Percentiles rank a stretch among this genome's conserved stretches.
phyloP scores from a whole-genome alignment of 2,797 vertebrate genomes.

The Phoeniculus purpureus region DNA sequence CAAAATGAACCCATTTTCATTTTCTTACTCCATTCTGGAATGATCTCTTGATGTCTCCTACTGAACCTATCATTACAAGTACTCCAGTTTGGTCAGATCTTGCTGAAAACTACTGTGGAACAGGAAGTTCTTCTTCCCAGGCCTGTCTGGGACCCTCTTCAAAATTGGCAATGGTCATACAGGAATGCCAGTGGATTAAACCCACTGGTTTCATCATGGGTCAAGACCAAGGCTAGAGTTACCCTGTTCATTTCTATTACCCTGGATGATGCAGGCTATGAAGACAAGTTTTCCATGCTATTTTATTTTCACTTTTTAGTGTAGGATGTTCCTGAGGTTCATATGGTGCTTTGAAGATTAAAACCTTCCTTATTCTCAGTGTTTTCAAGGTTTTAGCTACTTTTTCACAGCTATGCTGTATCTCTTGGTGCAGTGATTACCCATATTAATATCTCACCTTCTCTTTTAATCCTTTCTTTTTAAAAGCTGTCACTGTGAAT shows the following conservation, averaged over 20 bases:
- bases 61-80: neutral
- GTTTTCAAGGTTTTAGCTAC: neutral
- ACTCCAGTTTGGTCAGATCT: neutral
- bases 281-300: rapidly evolving
- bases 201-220: neutral
- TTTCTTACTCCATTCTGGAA: neutral
- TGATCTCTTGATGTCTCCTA: neutral
- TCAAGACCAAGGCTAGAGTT: neutral
- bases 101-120: neutral
- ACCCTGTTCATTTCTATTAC: neutral
- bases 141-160: neutral
- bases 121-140: neutral
- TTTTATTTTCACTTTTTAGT: neutral
- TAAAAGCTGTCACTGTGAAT: neutral
- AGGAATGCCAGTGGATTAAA: neutral
- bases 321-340: neutral
- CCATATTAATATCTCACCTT: neutral
- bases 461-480: neutral
- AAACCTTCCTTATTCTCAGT: neutral
- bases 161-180: neutral
- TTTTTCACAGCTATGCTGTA: neutral
- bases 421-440: neutral
- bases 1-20: neutral
- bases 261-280: neutral
- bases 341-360: neutral